A percentile compares a stretch with the other conserved stretches of the same genome.
phyloP scores from a whole-genome alignment of 2,797 vertebrate genomes.

The Micromesistius poutassou region DNA sequence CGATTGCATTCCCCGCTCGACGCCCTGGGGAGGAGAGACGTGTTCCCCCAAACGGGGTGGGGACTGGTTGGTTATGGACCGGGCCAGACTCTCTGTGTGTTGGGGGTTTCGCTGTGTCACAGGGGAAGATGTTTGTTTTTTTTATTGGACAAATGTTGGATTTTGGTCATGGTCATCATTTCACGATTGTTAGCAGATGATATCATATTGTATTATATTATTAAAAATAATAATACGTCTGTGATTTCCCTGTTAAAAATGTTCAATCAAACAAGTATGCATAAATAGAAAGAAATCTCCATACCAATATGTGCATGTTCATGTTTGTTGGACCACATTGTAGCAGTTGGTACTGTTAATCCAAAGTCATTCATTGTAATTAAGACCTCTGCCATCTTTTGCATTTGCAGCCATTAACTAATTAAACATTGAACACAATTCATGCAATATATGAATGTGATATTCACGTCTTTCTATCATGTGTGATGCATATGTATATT shows the following conservation, averaged over 20 bases:
- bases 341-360: no score
- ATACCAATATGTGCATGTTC: no score
- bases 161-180: background rate
- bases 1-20: slow-evolving; percentile 60
- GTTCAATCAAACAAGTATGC: background rate
- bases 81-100: slow-evolving; percentile 45
- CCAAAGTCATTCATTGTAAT: background rate
- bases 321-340: no score
- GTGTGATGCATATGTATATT: no score
- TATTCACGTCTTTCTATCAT: background rate
- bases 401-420: background rate
- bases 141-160: background rate
- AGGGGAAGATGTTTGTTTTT: background rate
- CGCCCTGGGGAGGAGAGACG: slow-evolving; percentile 51
- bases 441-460: background rate
- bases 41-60: slow-evolving; percentile 40
- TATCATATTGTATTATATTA: background rate
- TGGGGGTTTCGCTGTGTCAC: slow-evolving; percentile 40
- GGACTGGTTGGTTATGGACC: slow-evolving; percentile 44
- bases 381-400: background rate
- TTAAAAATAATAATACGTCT: background rate
- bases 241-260: background rate
- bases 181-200: background rate
- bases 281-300: background rate
- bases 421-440: background rate